Base-by-base conservation (phyloP, 53 echinoderm and acorn worm genomes). In the Crossaster papposus region DNA sequence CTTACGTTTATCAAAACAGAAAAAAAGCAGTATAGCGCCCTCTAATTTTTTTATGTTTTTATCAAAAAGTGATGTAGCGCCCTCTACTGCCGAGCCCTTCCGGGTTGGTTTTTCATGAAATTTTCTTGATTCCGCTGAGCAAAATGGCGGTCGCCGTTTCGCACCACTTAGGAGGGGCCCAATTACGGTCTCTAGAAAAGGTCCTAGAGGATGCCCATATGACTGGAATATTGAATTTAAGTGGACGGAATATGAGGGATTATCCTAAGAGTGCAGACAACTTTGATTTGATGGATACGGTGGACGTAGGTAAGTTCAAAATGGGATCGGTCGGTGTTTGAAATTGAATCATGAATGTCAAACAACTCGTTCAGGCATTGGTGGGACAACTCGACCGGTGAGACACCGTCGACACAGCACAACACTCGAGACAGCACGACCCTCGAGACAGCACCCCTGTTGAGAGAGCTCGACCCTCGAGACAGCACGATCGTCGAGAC, bases 151-250 rank as follows among this genome's bases (percentile, higher is more conserved):
- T 93, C 77, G 86, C 64, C 79, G 51, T 54, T 81, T 81, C 93
- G 50, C 93, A 80, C 32, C 93, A 90, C 71, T 36, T 84, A 79
- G 83, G 91, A 91, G 95, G 95, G 85, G 93, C 95, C 81, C 96
- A 95, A 90, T 91, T 95, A 54, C 87, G 95, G 89, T 95, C 95
- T 55, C 72, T 96, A 36, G 97, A 96, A 91, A 95, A 95, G 90
- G 97, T 96, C 30, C 86, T 96, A 26, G 97, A 96, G 82, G 97
- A 96, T 92, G 97, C 97, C 36, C 97, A 96, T 71, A 89, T 92
- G 93, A 91, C 97, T 73, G 97, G 97, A 86, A 89, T 92, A 86
- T 87, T 97, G 52, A 97, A 97, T 89, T 81, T 97, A 34, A 88
- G 89, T 89, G 94, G 97, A 73, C 94, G 97, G 93, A 97, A 95